These are phyloP conservation scores for Phyllotreta cruciferae DNA, from an alignment of 2,888 invertebrate species.

Conservation along the genomic window DNA sequence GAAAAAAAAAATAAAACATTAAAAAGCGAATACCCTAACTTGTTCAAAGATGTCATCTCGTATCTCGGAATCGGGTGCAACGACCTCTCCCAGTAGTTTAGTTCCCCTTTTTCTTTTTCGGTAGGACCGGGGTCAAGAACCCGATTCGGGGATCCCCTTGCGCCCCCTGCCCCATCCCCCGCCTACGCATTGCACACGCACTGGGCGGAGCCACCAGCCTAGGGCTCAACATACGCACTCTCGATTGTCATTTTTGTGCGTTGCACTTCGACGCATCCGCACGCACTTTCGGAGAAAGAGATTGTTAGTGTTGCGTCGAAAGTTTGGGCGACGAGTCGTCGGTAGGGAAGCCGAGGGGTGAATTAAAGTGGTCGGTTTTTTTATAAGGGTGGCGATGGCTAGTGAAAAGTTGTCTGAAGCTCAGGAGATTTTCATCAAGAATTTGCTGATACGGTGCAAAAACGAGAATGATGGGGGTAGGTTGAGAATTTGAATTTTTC, in stretches of 20 bases:
- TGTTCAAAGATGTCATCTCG: conserved; percentile 31
- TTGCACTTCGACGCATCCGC: conserved; percentile 33
- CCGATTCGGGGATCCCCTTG: conserved; percentile 47
- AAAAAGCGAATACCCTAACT: conserved; percentile 28
- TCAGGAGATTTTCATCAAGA: conserved; percentile 53
- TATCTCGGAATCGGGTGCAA: conserved; percentile 29
- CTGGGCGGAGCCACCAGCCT: conserved; percentile 51
- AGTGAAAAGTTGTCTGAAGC: conserved; percentile 48
- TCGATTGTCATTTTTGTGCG: conserved; percentile 30
- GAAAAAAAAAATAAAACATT: neutral
- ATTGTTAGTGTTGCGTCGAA: conserved; percentile 36
- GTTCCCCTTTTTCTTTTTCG: conserved; percentile 40
- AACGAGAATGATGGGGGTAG: conserved; percentile 48
- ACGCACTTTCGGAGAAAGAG: conserved; percentile 27
- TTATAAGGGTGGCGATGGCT: conserved; percentile 32
- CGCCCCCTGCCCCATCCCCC: conserved; percentile 46
- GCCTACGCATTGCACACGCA: conserved; percentile 56
- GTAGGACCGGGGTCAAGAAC: conserved; percentile 56
- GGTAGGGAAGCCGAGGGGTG: neutral
- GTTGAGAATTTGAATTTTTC: conserved; percentile 27
- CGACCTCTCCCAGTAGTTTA: conserved; percentile 29
- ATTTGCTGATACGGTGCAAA: conserved; percentile 52
- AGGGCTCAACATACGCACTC: conserved; percentile 48
- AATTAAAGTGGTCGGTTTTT: conserved; percentile 22
- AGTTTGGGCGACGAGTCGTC: conserved; percentile 31